A percentile compares a stretch with the other conserved stretches of the same genome.
Evolutionary conservation across 2,888 invertebrate species (phyloP).

Genomic region (Xanthorhoe spadicearia): DNA sequence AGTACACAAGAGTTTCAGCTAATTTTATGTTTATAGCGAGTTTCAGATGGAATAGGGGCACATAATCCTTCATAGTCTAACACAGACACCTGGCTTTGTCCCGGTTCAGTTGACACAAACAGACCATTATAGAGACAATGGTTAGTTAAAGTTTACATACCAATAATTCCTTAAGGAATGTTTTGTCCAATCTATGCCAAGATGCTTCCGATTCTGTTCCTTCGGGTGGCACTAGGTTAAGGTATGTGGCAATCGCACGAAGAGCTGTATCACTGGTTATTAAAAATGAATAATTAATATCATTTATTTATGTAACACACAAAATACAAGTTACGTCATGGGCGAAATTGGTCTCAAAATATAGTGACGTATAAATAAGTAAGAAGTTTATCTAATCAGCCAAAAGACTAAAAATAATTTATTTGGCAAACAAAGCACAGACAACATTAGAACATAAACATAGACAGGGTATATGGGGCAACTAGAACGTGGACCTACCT

Average conservation of each 20-base stretch:
- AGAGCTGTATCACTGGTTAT: constrained; percentile 87
- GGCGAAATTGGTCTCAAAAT: not conserved
- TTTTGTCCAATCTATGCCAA: constrained; percentile 92
- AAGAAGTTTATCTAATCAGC: not conserved
- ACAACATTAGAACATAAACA: too few species aligned
- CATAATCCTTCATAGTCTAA: not conserved
- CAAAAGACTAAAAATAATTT: too few species aligned
- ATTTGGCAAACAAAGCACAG: too few species aligned
- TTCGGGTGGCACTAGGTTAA: constrained; percentile 92
- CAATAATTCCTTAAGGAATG: constrained; percentile 93
- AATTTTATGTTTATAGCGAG: too few species aligned
- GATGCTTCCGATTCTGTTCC: constrained; percentile 87
- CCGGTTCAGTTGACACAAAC: not conserved
- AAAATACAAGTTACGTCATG: not conserved
- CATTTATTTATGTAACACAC: too few species aligned
- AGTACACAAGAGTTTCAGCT: too few species aligned
- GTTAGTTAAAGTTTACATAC: constrained; percentile 77
- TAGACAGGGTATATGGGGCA: too few species aligned
- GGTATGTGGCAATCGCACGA: constrained; percentile 92
- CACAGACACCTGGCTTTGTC: not conserved
- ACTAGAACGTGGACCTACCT: too few species aligned
- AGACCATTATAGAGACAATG: not conserved
- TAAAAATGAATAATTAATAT: not conserved
- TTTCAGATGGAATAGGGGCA: not conserved
- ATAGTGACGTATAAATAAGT: not conserved